Base-by-base conservation (phyloP, 2,888 invertebrate genomes). In the Lacanobia wlatinum region DNA sequence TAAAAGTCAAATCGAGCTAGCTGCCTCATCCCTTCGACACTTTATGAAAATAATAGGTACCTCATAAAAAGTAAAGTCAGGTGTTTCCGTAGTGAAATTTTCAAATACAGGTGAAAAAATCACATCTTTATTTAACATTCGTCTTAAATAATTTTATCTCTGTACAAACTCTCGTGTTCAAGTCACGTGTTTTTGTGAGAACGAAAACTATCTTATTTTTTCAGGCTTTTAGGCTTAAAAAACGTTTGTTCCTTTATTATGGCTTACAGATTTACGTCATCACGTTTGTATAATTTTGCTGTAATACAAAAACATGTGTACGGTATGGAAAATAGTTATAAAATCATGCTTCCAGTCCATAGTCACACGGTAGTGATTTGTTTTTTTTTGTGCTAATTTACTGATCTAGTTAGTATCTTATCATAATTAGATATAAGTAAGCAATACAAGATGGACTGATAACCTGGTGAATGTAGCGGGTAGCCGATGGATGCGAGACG, bases 131-230 rank as follows among this genome's bases (percentile, higher is more conserved):
- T 74, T 71, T 69, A 34, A 52, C n/a, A 34, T 53, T 56, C n/a
- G 28, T 52, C 63, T 68, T 62, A 40, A 72, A 50, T 56, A 28
- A 40, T 46, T 55, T 76, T 70, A 82, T 82, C 76, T 63, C 0
- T n/a, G 0, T 1, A 34, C 58, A 66, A 78, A 82, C 40, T 64
- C n/a, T n/a, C n/a, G n/a, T n/a, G n/a, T n/a, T n/a, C n/a, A 4
- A 69, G 62, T 70, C 69, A 66, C 69, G 56, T n/a, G n/a, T n/a
- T n/a, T n/a, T n/a, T n/a, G n/a, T 70, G 61, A 60, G 34, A 23
- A 4, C 46, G 8, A 62, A 23, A 43, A 56, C 28, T 82, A 72
- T 75, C 76, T 79, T 84, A 77, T 81, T 76, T 79, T 68, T 73
- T 73, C n/a, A 80, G 67, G 70, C 70, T 83, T 76, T 70, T 16